Evolutionary conservation across 1,140 invertebrate species (phyloP), one percentile per base, ranked within the genome.

Genomic region (Whitmania pigra): DNA sequence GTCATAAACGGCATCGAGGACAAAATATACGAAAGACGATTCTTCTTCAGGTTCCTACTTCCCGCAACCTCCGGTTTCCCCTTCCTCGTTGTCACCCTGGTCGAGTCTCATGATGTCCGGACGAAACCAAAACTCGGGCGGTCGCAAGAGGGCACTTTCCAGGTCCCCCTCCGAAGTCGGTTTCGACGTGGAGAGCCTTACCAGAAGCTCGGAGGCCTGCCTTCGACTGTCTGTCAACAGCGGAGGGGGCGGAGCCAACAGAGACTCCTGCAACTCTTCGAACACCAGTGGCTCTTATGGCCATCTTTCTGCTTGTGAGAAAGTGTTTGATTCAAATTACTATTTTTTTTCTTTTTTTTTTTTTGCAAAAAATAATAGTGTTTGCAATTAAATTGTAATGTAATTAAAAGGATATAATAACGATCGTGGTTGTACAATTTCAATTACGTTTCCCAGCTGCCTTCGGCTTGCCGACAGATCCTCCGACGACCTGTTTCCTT

Each of bases 101-200:
- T 25, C 22, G 22, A 63, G 57, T 31, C 22, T 63, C 11, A 25
- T 63, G 57, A 63, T n/a, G 22, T 22, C 22, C 13, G 22, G 57
- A 22, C 29, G 22, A 77, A 54, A 78, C 76, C 72, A 68, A 17
- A 17, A 17, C 43, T 49, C 43, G 43, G 43, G 43, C 0, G 43
- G 88, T 78, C 87, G 93, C 17, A 97, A 97, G 80, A 85, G 94
- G 69, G 92, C 93, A 0, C 84, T 97, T 0, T 95, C 93, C 68
- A 92, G 91, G 80, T 96, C 93, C 17, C 93, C 94, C 0, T 94
- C 95, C 79, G 82, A 82, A 67, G 91, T 93, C 79, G 92, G 91
- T 29, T 88, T 95, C 78, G 93, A 97, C 81, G 89, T 97, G 77
- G 93, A 93, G 78, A 93, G 92, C 68, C 90, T 96, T 85, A 94